phyloP scores from a whole-genome alignment of 2,113 vertebrate species.

The Gambusia holbrooki region DNA sequence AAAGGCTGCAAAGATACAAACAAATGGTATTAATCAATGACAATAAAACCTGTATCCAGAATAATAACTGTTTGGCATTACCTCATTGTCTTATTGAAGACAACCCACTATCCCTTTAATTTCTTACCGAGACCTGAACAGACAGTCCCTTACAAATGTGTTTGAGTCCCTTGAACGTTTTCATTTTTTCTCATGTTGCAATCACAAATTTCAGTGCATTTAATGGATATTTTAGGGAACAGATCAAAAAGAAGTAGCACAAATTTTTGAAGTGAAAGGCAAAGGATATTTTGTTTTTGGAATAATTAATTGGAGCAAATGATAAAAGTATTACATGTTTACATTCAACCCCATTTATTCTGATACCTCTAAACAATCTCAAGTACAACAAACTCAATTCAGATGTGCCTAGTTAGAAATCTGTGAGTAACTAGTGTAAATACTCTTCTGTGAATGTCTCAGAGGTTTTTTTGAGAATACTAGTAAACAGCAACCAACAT shows the following conservation, averaged over 20 bases:
- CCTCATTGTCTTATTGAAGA: background rate
- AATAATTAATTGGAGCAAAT: too few relatives aligned
- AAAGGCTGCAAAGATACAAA: slow-evolving; percentile 72
- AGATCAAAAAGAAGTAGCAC: background rate
- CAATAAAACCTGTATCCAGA: slow-evolving; percentile 3
- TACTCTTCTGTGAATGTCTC: too few relatives aligned
- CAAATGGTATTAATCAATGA: slow-evolving; percentile 11
- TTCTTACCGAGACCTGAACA: background rate
- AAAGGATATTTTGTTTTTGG: too few relatives aligned
- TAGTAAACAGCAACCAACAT: too few relatives aligned
- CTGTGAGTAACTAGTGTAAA: too few relatives aligned
- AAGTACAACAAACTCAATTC: too few relatives aligned
- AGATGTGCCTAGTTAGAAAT: too few relatives aligned
- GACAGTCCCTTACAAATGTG: background rate
- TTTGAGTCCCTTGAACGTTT: background rate
- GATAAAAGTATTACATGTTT: too few relatives aligned
- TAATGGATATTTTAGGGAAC: background rate
- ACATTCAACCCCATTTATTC: too few relatives aligned
- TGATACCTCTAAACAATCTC: too few relatives aligned
- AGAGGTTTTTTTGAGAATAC: too few relatives aligned
- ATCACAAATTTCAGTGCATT: background rate
- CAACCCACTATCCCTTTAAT: background rate
- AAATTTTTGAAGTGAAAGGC: background rate
- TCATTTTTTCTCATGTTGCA: background rate
- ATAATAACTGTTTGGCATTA: slow-evolving; percentile 17